Conservation (phyloP, 2,797 vertebrate genomes). For the Lepilemur septentrionalis region DNA sequence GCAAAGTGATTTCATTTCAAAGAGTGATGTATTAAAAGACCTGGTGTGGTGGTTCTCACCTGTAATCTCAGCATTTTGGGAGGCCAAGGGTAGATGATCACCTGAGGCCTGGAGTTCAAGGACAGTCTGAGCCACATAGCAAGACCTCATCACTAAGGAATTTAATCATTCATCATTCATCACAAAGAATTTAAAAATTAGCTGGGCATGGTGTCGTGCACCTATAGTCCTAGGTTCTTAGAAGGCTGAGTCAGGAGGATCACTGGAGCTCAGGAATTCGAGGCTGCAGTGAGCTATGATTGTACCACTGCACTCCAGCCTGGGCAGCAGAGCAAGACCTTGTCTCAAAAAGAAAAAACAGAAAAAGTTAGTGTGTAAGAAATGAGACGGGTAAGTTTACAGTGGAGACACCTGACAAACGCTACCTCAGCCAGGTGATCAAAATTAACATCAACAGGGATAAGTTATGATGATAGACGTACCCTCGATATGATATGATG, state of each 20-base stretch:
- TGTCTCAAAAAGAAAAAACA: neutral
- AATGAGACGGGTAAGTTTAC: too few species aligned
- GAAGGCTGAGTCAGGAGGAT: neutral
- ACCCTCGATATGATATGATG: too few species aligned
- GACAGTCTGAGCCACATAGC: neutral
- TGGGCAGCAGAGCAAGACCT: neutral
- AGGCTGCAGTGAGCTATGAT: neutral
- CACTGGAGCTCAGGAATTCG: accelerated
- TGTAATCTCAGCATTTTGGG: neutral
- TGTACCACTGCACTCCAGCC: neutral
- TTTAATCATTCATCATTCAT: too few species aligned
- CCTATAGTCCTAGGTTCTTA: neutral
- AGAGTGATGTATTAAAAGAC: neutral
- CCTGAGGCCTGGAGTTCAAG: neutral
- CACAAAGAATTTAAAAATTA: neutral
- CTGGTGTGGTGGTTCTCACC: neutral
- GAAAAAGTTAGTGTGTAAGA: neutral
- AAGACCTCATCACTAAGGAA: neutral
- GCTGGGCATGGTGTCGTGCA: accelerated
- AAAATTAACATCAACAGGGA: too few species aligned
- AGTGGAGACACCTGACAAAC: too few species aligned
- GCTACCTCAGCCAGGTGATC: too few species aligned
- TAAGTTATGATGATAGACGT: too few species aligned
- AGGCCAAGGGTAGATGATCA: neutral
- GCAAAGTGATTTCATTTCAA: neutral